Base-by-base conservation (phyloP, 2,113 vertebrate genomes). In the Potamarius usumacintae region DNA sequence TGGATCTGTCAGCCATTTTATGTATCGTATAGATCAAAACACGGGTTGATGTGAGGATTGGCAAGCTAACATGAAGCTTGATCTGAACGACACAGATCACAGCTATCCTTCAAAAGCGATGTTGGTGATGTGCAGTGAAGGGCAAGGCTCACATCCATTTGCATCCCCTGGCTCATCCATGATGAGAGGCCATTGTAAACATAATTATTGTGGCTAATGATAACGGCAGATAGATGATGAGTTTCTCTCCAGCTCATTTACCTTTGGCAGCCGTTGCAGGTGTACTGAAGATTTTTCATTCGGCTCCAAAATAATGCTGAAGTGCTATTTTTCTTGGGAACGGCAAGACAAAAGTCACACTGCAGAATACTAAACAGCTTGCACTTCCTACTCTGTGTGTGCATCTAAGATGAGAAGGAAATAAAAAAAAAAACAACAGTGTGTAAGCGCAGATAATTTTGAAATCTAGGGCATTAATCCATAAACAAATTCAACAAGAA, bases 151-250 rank as follows among this genome's bases (percentile, higher is more conserved):
- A 87, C 88, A 89, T 89, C 90, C 87, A 88, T 88, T 89, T 88
- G 85, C 78, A 83, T 82, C 52, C 82, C 82, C 55, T 72, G 60
- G 88, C 84, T 91, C 90, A 88, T 81, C 67, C 88, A 80, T 88
- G 89, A 91, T 89, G 90, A 91, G 90, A 72, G 88, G 88, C 82
- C 89, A 90, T 91, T 90, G 90, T 90, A 91, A 91, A 91, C 90
- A 90, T 91, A 90, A 91, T 91, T 88, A 90, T 91, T 90, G 87
- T 74, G 34, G 87, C 89, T 91, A 90, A 91, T 91, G 90, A 91
- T 91, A 91, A 91, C 90, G 87, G 87, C 90, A 89, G 86, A 91
- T 82, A 90, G 90, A 91, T 91, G 90, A 91, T 91, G 87, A 85
- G 87, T 89, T 88, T 89, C 84, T 87, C 84, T 88, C 58, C 89